These are phyloP conservation scores for Centrocercus urophasianus DNA, from an alignment of 2,113 vertebrate species.

Conservation along the genomic window DNA sequence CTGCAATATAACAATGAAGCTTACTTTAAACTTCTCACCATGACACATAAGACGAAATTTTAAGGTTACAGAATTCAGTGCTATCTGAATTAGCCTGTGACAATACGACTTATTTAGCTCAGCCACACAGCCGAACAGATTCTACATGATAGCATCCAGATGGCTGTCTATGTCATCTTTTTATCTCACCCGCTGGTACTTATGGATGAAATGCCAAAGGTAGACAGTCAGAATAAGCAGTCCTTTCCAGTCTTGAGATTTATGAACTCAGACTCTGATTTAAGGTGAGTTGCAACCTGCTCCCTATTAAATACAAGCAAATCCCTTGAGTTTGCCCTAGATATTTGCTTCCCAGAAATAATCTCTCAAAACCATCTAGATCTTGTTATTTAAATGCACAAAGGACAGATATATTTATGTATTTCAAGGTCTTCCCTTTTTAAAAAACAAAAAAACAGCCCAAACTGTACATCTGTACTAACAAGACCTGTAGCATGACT, in stretches of 20 bases:
- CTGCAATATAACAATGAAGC: background rate
- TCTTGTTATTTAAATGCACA: background rate
- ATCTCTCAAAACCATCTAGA: background rate
- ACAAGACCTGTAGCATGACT: background rate
- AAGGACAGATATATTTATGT: background rate
- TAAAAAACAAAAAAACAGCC: background rate
- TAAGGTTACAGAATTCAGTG: background rate
- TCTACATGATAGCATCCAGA: background rate
- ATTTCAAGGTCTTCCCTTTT: background rate
- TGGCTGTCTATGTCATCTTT: background rate
- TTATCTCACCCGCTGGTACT: background rate
- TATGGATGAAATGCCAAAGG: conserved; percentile 4
- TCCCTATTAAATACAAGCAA: background rate
- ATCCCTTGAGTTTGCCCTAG: background rate
- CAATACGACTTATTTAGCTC: background rate
- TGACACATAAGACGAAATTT: background rate
- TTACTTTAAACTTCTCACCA: background rate
- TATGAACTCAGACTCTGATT: background rate
- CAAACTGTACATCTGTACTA: background rate
- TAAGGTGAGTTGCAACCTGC: background rate
- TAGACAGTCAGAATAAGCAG: background rate
- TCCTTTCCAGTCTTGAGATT: background rate
- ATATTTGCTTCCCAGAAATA: background rate
- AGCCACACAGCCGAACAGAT: background rate
- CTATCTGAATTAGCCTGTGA: background rate